phyloP scores from a whole-genome alignment of 2,113 vertebrate species.

The Platichthys flesus region DNA sequence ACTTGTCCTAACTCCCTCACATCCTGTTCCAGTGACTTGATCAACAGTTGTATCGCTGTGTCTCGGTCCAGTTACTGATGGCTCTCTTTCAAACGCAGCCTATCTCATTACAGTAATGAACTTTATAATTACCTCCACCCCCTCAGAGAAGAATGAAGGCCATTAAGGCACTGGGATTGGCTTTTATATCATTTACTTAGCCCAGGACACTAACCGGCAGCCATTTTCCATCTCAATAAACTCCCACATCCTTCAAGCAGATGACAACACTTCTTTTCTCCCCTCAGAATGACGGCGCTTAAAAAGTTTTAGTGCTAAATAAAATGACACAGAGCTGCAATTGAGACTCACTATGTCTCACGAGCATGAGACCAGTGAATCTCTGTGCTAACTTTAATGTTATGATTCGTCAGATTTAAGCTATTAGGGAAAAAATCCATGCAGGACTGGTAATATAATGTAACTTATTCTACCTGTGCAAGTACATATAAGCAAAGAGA shows the following conservation, averaged over 20 bases:
- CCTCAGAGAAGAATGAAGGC: conserved; percentile 80
- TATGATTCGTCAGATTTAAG: background rate
- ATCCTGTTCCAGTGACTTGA: conserved; percentile 73
- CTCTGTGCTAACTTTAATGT: background rate
- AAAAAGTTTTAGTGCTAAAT: conserved; percentile 37
- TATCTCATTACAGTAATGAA: conserved; percentile 87
- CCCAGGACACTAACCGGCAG: conserved; percentile 80
- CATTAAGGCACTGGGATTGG: conserved; percentile 84
- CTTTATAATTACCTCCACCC: conserved; percentile 86
- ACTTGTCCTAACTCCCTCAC: conserved; percentile 43
- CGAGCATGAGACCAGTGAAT: background rate
- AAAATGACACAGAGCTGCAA: conserved; percentile 14
- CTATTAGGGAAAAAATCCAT: too few relatives aligned
- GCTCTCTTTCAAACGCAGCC: conserved; percentile 77
- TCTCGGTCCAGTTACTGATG: conserved; percentile 73
- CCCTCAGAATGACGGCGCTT: conserved; percentile 45
- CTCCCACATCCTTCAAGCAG: conserved; percentile 75
- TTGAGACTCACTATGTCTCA: background rate
- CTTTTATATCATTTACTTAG: conserved; percentile 86
- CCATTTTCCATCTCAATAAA: conserved; percentile 85
- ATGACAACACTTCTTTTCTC: conserved; percentile 71
- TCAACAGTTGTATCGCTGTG: conserved; percentile 76
- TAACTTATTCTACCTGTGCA: too few relatives aligned
- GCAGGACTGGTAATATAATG: too few relatives aligned
- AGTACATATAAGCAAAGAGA: too few relatives aligned